These are phyloP conservation scores for Wasmannia auropunctata DNA, from an alignment of 1,140 invertebrate species.

Conservation along the genomic window DNA sequence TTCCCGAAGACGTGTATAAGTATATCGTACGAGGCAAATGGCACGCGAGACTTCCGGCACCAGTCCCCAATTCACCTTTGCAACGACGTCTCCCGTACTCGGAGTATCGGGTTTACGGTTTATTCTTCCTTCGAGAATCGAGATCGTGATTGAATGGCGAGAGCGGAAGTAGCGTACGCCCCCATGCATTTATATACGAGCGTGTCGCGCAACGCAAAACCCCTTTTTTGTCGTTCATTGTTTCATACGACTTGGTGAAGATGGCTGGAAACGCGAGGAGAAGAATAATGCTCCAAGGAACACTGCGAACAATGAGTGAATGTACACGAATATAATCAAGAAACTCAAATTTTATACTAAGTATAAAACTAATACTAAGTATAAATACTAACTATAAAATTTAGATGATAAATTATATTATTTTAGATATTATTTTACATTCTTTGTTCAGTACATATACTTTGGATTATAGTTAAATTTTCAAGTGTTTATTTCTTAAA, in stretches of 20 bases:
- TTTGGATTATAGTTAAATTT: not conserved
- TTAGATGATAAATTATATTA: not conserved
- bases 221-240: conserved; percentile 75
- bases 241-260: conserved; percentile 64
- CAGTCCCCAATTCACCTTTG: conserved; percentile 62
- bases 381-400: not conserved
- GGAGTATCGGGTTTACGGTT: conserved; percentile 75
- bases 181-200: conserved; percentile 30
- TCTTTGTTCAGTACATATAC: not conserved
- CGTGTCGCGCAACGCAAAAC: conserved; percentile 52
- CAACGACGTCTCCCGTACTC: conserved; percentile 59
- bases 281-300: not conserved
- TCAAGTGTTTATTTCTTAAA: not conserved
- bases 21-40: conserved; percentile 80
- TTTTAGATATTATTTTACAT: not conserved
- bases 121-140: conserved; percentile 76
- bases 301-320: not conserved
- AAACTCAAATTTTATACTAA: not conserved
- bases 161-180: conserved; percentile 76
- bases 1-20: conserved; percentile 80
- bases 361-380: not conserved
- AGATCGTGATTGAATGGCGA: conserved; percentile 76
- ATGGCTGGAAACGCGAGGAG: not conserved
- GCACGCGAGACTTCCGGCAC: conserved; percentile 84
- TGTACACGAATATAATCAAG: not conserved